Evolutionary conservation across 2,113 vertebrate species (phyloP).

Genomic region (Arenaria interpres): DNA sequence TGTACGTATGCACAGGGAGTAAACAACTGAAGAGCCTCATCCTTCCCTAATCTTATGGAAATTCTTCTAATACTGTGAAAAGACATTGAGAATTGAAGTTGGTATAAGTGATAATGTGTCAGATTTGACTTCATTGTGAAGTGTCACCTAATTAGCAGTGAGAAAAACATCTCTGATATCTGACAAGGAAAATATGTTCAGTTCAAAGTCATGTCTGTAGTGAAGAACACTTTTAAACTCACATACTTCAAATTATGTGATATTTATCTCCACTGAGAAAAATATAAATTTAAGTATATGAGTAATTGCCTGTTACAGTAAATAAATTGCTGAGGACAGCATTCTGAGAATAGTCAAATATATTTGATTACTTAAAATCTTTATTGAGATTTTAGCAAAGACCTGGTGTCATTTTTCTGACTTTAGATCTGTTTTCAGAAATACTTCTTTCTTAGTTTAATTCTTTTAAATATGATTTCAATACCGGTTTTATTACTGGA

Average conservation of each 20-base stretch:
- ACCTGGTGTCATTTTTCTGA: background rate
- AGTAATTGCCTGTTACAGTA: background rate
- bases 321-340: background rate
- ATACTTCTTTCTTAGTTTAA: background rate
- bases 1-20: too few relatives aligned
- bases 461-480: background rate
- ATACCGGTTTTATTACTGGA: accelerated
- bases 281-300: background rate
- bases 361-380: background rate
- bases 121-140: background rate
- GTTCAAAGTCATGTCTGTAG: background rate
- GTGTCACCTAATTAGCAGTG: background rate
- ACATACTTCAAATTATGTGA: background rate
- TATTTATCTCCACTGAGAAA: background rate
- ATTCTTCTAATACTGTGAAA: background rate
- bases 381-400: background rate
- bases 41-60: background rate
- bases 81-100: background rate
- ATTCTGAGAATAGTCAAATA: background rate
- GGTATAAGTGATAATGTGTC: background rate
- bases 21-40: background rate
- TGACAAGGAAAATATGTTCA: background rate
- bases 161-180: background rate
- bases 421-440: background rate
- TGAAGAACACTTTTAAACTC: background rate